Percentiles rank a stretch among this genome's conserved stretches.
Conservation (phyloP, 2,888 invertebrate genomes). For the Merodon equestris region DNA sequence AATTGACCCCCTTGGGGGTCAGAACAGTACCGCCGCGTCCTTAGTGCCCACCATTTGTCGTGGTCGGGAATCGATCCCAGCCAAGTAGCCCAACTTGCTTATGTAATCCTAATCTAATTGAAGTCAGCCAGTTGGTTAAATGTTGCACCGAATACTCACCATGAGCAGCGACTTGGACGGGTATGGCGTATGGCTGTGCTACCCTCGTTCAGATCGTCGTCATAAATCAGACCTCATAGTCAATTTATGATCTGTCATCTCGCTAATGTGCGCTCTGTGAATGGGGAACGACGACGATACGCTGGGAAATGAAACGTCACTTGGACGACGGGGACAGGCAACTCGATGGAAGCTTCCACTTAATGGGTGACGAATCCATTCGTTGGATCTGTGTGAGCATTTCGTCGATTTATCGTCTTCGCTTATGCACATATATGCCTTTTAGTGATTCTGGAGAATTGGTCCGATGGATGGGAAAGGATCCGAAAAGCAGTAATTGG, state of each 20-base stretch:
- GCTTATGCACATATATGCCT: too few species aligned
- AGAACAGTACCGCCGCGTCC: conserved; percentile 12
- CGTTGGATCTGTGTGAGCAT: conserved; percentile 14
- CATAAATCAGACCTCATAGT: conserved; percentile 46
- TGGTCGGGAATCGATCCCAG: too few species aligned
- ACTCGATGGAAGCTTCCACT: conserved; percentile 17
- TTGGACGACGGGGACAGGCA: not conserved
- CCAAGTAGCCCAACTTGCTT: conserved; percentile 10
- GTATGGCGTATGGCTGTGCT: not conserved
- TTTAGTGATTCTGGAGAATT: not conserved
- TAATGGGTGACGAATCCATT: conserved; percentile 25
- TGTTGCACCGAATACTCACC: not conserved
- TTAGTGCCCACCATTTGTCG: not conserved
- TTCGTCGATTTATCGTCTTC: conserved; percentile 27
- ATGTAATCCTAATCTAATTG: conserved; percentile 57
- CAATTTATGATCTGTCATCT: conserved; percentile 39
- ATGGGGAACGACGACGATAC: conserved; percentile 10
- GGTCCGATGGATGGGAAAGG: not conserved
- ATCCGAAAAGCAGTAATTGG: conserved; percentile 66
- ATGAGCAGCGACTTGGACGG: not conserved
- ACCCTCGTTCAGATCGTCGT: conserved; percentile 28
- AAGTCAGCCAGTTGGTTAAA: conserved; percentile 36
- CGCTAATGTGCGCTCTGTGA: conserved; percentile 20
- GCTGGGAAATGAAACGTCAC: conserved; percentile 50
- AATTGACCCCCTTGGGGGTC: conserved; percentile 62